A percentile compares a stretch with the other conserved stretches of the same genome.
These are phyloP conservation scores for Gastrophysa polygoni DNA, from an alignment of 2,888 invertebrate genomes.

Conservation along the genomic window DNA sequence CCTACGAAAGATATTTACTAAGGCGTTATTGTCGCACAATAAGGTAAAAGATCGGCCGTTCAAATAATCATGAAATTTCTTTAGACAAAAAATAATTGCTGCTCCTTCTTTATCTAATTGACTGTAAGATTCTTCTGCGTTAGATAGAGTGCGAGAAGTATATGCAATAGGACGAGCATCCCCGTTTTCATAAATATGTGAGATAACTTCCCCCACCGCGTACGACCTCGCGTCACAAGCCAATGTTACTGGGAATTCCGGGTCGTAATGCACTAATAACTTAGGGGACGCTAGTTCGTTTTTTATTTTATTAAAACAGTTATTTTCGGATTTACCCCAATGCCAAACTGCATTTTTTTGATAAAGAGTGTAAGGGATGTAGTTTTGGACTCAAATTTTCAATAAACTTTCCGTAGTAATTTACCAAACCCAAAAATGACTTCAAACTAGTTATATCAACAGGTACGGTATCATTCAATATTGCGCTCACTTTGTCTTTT, in stretches of 20 bases:
- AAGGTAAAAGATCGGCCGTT: conserved; percentile 6
- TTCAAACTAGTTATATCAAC: conserved; percentile 35
- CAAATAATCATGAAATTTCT: not conserved
- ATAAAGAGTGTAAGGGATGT: not conserved
- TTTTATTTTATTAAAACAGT: conserved; percentile 41
- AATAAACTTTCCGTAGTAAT: conserved; percentile 48
- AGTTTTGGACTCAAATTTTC: not conserved
- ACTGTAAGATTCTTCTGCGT: conserved; percentile 17
- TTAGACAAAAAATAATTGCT: not conserved
- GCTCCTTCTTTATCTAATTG: conserved; percentile 25
- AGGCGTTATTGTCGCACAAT: conserved; percentile 28
- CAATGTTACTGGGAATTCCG: conserved; percentile 24
- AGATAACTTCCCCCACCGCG: conserved; percentile 23
- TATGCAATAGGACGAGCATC: conserved; percentile 21
- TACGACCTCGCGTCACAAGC: conserved; percentile 21
- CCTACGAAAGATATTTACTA: conserved; percentile 23
- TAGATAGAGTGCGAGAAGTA: conserved; percentile 20
- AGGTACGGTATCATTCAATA: conserved; percentile 26
- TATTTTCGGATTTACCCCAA: conserved; percentile 39
- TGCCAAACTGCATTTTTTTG: conserved; percentile 32
- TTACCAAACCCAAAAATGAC: conserved; percentile 44
- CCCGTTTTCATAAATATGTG: conserved; percentile 15
- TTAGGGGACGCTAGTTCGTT: conserved; percentile 26
- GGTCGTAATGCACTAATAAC: conserved; percentile 36
- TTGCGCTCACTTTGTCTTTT: conserved; percentile 32